phyloP scores from a whole-genome alignment of 2,797 vertebrate genomes.

The Oophaga sylvatica region DNA sequence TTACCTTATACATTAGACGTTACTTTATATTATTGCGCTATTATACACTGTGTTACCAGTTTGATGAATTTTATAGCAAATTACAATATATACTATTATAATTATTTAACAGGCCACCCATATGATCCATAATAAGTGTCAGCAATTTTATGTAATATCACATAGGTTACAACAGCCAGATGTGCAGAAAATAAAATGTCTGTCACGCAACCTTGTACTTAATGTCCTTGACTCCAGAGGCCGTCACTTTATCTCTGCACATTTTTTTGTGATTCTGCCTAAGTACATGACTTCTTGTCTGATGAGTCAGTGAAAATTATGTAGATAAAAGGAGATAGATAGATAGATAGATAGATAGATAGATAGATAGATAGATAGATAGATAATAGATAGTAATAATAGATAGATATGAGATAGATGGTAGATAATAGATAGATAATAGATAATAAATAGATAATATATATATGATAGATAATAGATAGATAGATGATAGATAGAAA shows the following conservation, averaged over 20 bases:
- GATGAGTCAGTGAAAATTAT: neutral
- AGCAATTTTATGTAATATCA: neutral
- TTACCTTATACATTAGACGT: neutral
- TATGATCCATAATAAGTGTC: neutral
- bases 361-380: neutral
- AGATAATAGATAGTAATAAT: too few species aligned
- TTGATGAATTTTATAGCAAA: neutral
- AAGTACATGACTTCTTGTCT: neutral
- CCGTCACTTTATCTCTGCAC: neutral
- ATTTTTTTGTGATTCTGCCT: neutral
- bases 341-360: slow-evolving; percentile 2
- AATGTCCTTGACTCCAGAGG: neutral
- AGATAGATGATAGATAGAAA: neutral
- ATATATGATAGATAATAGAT: too few species aligned
- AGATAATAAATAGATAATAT: too few species aligned
- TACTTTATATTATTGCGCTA: neutral
- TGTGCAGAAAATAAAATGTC: neutral
- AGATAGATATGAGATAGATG: too few species aligned
- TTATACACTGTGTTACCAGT: neutral
- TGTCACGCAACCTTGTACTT: neutral
- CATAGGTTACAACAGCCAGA: neutral
- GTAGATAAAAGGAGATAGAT: neutral
- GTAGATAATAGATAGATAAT: too few species aligned
- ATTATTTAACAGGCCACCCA: neutral
- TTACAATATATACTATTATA: neutral